Conservation (phyloP, 2,888 invertebrate species). For the Molorchus minor region DNA sequence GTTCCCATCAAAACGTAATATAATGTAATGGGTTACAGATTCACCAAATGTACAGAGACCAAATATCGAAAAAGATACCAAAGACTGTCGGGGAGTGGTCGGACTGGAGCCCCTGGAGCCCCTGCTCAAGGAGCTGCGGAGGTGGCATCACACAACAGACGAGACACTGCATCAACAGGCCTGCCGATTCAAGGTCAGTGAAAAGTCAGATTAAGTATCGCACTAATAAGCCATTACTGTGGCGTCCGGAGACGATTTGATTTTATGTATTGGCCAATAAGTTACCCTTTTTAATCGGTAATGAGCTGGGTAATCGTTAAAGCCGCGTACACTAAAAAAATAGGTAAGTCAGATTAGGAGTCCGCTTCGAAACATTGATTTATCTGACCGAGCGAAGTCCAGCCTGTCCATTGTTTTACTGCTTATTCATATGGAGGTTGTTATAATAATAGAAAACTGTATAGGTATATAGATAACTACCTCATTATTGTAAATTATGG, state of each 20-base stretch:
- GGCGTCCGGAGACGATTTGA: background rate
- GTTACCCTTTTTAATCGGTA: background rate
- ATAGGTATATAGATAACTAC: too few relatives aligned
- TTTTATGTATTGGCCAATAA: background rate
- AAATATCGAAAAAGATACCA: constrained; percentile 52
- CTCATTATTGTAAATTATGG: too few relatives aligned
- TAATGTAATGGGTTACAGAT: constrained; percentile 53
- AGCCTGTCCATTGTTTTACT: too few relatives aligned
- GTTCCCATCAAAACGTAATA: too few relatives aligned
- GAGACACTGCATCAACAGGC: constrained; percentile 69
- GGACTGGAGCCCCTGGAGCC: constrained; percentile 77
- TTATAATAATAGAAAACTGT: too few relatives aligned
- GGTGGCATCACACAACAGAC: constrained; percentile 78
- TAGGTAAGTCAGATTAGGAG: too few relatives aligned
- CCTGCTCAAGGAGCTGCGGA: constrained; percentile 80
- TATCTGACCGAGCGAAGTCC: too few relatives aligned
- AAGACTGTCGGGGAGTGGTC: constrained; percentile 69
- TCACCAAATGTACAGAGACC: constrained; percentile 58
- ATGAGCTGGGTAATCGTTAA: background rate
- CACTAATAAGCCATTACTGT: background rate
- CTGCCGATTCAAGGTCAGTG: constrained; percentile 53
- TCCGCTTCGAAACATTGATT: too few relatives aligned
- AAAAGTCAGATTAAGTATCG: constrained; percentile 11
- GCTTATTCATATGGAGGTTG: too few relatives aligned
- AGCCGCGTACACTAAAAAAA: too few relatives aligned